Percentiles rank a stretch among this genome's conserved stretches.
Conservation (phyloP, 2,797 vertebrate species). For the Macroramphosus scolopax region DNA sequence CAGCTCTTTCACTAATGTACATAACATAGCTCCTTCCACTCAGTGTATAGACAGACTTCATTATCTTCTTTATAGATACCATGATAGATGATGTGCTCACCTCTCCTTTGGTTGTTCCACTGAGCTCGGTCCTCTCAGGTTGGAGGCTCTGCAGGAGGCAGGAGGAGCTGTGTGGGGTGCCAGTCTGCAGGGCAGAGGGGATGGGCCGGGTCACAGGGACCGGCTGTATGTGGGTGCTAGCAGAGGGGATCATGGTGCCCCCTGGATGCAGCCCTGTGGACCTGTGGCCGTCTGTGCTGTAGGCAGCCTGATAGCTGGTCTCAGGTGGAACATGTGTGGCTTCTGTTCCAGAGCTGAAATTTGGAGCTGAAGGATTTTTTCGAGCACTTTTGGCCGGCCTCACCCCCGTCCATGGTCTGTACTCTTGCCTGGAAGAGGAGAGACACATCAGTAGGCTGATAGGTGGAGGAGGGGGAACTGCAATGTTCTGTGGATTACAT, state of each 20-base stretch:
- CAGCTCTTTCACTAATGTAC: conserved; percentile 5
- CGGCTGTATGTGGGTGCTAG: conserved; percentile 44
- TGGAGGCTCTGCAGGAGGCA: conserved; percentile 48
- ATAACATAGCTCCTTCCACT: too few relatives aligned
- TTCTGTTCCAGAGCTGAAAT: conserved; percentile 75
- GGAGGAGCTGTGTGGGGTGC: conserved; percentile 18
- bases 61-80: too few relatives aligned
- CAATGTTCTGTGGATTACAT: background rate
- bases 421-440: conserved; percentile 82
- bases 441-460: conserved; percentile 16
- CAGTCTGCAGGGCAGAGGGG: conserved; percentile 21
- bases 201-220: conserved; percentile 27
- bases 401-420: conserved; percentile 84
- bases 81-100: conserved; percentile 45
- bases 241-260: conserved; percentile 31
- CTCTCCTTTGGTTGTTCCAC: conserved; percentile 52
- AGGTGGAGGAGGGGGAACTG: background rate
- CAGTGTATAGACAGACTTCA: background rate
- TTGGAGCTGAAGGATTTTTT: conserved; percentile 73
- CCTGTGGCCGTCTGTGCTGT: conserved; percentile 76
- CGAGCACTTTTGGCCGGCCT: conserved; percentile 83
- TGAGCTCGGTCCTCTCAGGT: conserved; percentile 52
- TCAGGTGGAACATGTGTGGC: conserved; percentile 69
- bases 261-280: conserved; percentile 52
- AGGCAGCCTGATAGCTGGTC: conserved; percentile 87